Evolutionary conservation across 2,888 invertebrate genomes (phyloP).

Genomic region (Xiphydria camelus): DNA sequence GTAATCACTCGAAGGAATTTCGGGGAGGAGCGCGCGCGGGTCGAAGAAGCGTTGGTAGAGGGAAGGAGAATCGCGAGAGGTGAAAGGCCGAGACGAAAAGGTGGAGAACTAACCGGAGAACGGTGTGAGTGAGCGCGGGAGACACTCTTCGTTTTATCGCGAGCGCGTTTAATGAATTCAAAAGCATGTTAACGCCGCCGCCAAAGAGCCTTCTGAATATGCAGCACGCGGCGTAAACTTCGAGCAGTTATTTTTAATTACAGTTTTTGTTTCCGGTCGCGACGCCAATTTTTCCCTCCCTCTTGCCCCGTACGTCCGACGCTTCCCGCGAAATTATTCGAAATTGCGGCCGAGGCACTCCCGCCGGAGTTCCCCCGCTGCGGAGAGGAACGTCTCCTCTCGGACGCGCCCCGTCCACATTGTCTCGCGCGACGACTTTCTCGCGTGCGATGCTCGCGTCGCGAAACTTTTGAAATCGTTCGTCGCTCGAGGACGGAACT

Average conservation of each 20-base stretch:
- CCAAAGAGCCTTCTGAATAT: conserved; percentile 34
- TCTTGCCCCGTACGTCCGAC: too few species aligned
- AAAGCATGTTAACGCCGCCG: conserved; percentile 33
- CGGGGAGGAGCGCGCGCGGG: conserved; percentile 5
- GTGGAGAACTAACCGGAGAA: conserved; percentile 4
- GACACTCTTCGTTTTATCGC: conserved; percentile 30
- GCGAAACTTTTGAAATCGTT: too few species aligned
- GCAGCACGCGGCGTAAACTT: conserved; percentile 32
- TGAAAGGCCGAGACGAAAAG: neutral
- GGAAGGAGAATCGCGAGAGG: conserved; percentile 6
- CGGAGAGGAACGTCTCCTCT: too few species aligned
- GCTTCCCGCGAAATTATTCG: neutral
- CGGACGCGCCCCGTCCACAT: too few species aligned
- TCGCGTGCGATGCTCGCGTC: conserved; percentile 13
- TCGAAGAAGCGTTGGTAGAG: neutral
- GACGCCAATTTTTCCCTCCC: neutral
- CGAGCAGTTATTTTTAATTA: conserved; percentile 37
- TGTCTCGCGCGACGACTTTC: conserved; percentile 19
- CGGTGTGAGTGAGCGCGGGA: conserved; percentile 3
- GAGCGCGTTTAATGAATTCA: conserved; percentile 35
- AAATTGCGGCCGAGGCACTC: conserved; percentile 6
- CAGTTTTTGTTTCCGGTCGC: conserved; percentile 21
- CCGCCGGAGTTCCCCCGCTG: too few species aligned
- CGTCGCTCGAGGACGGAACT: too few species aligned
- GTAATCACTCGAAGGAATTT: conserved; percentile 21